Evolutionary conservation across 2,888 invertebrate genomes (phyloP).

Genomic region (Liodrosophila aerea): DNA sequence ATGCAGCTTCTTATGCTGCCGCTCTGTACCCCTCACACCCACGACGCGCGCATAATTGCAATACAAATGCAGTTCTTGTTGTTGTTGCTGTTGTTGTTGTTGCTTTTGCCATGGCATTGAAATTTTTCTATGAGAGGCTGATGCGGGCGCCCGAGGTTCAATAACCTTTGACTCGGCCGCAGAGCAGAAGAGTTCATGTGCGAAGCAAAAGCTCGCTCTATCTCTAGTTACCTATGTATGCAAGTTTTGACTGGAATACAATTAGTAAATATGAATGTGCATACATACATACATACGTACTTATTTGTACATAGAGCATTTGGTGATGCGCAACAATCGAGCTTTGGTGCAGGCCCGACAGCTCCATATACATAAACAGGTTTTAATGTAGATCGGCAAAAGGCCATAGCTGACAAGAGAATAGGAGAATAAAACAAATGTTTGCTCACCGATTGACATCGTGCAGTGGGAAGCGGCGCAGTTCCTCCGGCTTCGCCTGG

Average conservation of each 20-base stretch:
- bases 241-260: constrained; percentile 8
- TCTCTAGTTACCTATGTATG: constrained; percentile 13
- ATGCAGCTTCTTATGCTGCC: constrained; percentile 54
- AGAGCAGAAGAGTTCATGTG: constrained; percentile 11
- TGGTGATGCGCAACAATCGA: constrained; percentile 46
- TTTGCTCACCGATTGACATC: constrained; percentile 68
- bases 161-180: constrained; percentile 75
- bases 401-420: background rate
- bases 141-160: constrained; percentile 73
- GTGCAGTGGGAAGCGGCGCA: constrained; percentile 76
- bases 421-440: constrained; percentile 1
- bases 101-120: constrained; percentile 78
- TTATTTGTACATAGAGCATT: constrained; percentile 32
- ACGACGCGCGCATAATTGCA: constrained; percentile 60
- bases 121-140: constrained; percentile 74
- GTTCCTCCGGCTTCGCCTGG: constrained; percentile 54
- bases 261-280: constrained; percentile 17
- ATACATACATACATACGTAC: constrained; percentile 4
- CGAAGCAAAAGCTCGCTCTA: constrained; percentile 49
- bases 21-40: constrained; percentile 44
- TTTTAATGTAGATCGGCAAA: constrained; percentile 40
- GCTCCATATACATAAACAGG: constrained; percentile 50
- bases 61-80: constrained; percentile 29
- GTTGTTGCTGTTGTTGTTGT: constrained; percentile 27
- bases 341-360: constrained; percentile 36